Evolutionary conservation across 2,797 vertebrate species (phyloP), one percentile per base, ranked within the genome.

Genomic region (Sarcophilus harrisii): DNA sequence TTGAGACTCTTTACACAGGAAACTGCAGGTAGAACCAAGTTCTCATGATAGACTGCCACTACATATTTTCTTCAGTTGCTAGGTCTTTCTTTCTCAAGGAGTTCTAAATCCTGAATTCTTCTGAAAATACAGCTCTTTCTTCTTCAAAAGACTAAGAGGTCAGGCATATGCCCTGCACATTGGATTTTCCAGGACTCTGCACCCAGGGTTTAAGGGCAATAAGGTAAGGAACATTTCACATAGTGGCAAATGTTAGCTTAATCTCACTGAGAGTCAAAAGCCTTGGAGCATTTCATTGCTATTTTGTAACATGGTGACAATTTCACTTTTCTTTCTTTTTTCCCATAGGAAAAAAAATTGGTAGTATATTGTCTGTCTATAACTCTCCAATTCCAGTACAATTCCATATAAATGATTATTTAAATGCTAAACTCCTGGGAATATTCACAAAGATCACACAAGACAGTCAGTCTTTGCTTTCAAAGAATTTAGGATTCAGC

Each of bases 261-360:
- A 5, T n/a, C 45, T 27, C 24, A 32, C n/a, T 73, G 66, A 11
- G n/a, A 38, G n/a, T 38, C n/a, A 10, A 27, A 59, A 45, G n/a
- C 59, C 24, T 24, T 0, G 55, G 57, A 57, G 18, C 93, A 38
- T 91, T 13, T 13, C 6, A 6, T 45, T 87, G 58, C 45, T 16
- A 0, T 4, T 58, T 89, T 0, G 52, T 2, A 55, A 54, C 10
- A 32, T 0, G 45, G 21, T 30, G 21, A 2, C 27, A 3, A 73
- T 73, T 57, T 52, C 32, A 52, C 52, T 32, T 91, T 13, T 52
- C 27, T 52, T 92, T 13, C 27, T 58, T 24, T 18, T 58, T 24
- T 18, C 0, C 1, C 0, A 52, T n/a, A 49, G 58, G n/a, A 91
- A 57, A 58, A 57, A 57, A 8, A 38, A 18, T 1, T 73, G 66